These are phyloP conservation scores for Tipula unca DNA, from an alignment of 2,888 invertebrate genomes.

Conservation along the genomic window DNA sequence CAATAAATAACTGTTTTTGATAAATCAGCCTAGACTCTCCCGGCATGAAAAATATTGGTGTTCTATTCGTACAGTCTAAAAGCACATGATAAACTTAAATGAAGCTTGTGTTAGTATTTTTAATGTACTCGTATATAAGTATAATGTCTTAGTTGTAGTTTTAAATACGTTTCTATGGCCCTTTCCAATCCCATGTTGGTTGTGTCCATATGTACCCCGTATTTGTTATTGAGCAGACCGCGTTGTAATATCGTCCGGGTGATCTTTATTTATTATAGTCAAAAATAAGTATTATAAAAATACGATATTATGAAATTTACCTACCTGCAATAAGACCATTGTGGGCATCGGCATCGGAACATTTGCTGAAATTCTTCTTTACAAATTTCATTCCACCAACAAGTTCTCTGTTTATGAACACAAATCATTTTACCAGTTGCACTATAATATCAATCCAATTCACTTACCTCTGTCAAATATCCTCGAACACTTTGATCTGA, in stretches of 20 bases:
- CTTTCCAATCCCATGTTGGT: constrained; percentile 46
- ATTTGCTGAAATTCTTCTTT: constrained; percentile 83
- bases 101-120: background rate
- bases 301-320: constrained; percentile 8
- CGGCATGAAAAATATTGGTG: background rate
- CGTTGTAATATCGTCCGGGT: constrained; percentile 83
- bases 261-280: constrained; percentile 40
- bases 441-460: background rate
- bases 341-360: constrained; percentile 80
- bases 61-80: background rate
- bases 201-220: constrained; percentile 89
- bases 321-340: constrained; percentile 74
- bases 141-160: constrained; percentile 17
- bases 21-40: background rate
- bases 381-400: constrained; percentile 92
- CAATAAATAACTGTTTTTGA: no score
- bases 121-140: no score
- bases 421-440: background rate
- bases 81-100: background rate
- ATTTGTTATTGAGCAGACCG: constrained; percentile 81
- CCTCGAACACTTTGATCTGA: constrained; percentile 73
- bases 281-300: constrained; percentile 18
- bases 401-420: constrained; percentile 57
- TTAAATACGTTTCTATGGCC: background rate
- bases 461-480: constrained; percentile 70